These are phyloP conservation scores for Solenodon paradoxus DNA, from an alignment of 2,113 vertebrate genomes.

Conservation along the genomic window DNA sequence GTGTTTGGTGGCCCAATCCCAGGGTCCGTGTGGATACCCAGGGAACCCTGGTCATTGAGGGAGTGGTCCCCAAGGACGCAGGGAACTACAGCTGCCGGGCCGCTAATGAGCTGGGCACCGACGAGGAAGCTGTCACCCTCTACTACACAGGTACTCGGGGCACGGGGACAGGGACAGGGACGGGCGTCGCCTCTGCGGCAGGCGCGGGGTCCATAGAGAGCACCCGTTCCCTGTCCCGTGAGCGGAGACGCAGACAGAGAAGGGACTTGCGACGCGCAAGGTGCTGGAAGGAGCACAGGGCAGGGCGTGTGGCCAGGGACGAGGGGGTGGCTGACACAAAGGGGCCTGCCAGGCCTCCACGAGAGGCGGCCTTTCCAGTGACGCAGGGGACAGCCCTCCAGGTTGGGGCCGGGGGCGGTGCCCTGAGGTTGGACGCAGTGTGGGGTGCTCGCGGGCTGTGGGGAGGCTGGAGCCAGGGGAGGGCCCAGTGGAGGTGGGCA, in stretches of 20 bases:
- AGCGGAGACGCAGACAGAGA: no score
- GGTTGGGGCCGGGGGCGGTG: background rate
- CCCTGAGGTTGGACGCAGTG: background rate
- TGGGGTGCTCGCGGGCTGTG: rapidly evolving
- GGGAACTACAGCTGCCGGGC: slow-evolving; percentile 94
- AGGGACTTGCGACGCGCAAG: no score
- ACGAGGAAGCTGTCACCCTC: slow-evolving; percentile 75
- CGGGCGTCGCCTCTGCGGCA: no score
- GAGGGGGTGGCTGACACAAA: rapidly evolving
- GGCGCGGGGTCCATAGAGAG: no score
- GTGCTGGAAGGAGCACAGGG: rapidly evolving
- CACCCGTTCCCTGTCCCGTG: no score
- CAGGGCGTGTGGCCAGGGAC: rapidly evolving
- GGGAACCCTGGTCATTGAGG: slow-evolving; percentile 87
- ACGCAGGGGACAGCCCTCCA: rapidly evolving
- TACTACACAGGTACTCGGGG: slow-evolving; percentile 73
- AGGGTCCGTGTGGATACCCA: slow-evolving; percentile 78
- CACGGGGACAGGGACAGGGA: rapidly evolving
- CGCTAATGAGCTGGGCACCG: slow-evolving; percentile 86
- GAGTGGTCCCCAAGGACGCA: slow-evolving; percentile 88
- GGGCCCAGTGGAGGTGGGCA: rapidly evolving
- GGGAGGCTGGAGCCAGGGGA: background rate
- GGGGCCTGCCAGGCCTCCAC: no score
- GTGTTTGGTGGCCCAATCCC: slow-evolving; percentile 52
- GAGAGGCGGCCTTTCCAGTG: background rate